Base-by-base conservation (phyloP, 2,888 invertebrate genomes). In the Merodon equestris region DNA sequence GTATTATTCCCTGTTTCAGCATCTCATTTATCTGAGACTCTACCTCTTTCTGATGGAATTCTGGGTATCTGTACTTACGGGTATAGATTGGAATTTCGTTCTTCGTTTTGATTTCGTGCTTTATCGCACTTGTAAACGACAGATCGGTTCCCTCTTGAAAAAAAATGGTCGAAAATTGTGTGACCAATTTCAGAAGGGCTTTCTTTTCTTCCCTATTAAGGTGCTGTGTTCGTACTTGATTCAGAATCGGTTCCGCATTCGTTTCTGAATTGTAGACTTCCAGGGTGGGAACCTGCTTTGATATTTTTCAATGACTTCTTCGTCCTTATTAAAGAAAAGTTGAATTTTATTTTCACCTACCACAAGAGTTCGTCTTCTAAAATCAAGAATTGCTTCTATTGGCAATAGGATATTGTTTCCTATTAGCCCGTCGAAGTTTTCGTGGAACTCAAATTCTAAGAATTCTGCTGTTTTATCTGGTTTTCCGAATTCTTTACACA, bases 51-150 rank as follows among this genome's bases (percentile, higher is more conserved):
- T 7, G 64, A 45, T 76, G 73, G 12, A 73, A 9, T 13, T 77
- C 61, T 0, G 82, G 74, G 19, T 74, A 82, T 40, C 74, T 60
- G 38, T 75, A 79, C 1, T 53, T 53, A 12, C 34, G 61, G 0
- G 71, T 44, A 34, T 53, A 53, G 1, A 67, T 58, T 0, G 70
- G 68, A 9, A 74, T 53, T 2, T 71, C 58, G n/a, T 77, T 68
- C 1, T 17, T 40, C 0, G 81, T 74, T 13, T 14, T 61, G 12
- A 75, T 75, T 18, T 34, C 1, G n/a, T 74, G 74, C 38, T 77
- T 73, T 19, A 66, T 73, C 17, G 68, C 70, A 61, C 61, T 76
- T 7, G 66, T 66, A 14, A 71, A 77, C 0, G 67, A 18, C n/a
- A 77, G 7, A 34, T 73, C 67, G 1, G 19, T 56, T 12, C 74